Conservation (phyloP, 2,888 invertebrate species). For the Pachliopta kotzebuea region DNA sequence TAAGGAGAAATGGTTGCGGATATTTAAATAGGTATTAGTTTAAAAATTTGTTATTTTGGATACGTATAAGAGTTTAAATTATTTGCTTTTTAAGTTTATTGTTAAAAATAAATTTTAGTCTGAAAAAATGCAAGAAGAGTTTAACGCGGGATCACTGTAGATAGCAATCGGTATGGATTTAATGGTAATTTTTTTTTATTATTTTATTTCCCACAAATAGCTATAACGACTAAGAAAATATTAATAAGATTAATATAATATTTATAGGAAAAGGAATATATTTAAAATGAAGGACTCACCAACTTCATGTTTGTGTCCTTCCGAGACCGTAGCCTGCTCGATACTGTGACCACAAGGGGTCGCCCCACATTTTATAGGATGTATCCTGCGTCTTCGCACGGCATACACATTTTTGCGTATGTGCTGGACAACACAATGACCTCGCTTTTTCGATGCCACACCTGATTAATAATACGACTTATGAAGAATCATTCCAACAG, state of each 20-base stretch:
- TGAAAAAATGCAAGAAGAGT: too few species aligned
- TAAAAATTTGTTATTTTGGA: not conserved
- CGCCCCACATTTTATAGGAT: slow-evolving; percentile 67
- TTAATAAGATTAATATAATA: not conserved
- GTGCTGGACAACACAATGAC: slow-evolving; percentile 58
- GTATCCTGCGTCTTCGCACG: slow-evolving; percentile 63
- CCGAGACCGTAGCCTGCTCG: slow-evolving; percentile 57
- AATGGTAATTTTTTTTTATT: not conserved
- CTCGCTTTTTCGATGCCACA: slow-evolving; percentile 44
- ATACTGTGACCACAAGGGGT: slow-evolving; percentile 64
- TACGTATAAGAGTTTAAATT: not conserved
- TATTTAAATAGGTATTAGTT: too few species aligned
- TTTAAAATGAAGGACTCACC: slow-evolving; percentile 69
- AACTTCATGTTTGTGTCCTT: slow-evolving; percentile 74
- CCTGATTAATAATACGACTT: slow-evolving; percentile 36
- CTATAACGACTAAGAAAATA: not conserved
- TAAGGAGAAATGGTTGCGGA: too few species aligned
- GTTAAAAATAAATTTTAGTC: too few species aligned
- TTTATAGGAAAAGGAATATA: not conserved
- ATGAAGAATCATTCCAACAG: slow-evolving; percentile 32
- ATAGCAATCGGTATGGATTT: too few species aligned
- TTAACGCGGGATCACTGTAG: too few species aligned
- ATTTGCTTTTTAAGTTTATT: too few species aligned
- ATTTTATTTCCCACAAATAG: not conserved
- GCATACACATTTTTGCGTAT: slow-evolving; percentile 49